Evolutionary conservation across 2,113 vertebrate genomes (phyloP), one percentile per base, ranked within the genome.

Genomic region (Cygnus atratus): DNA sequence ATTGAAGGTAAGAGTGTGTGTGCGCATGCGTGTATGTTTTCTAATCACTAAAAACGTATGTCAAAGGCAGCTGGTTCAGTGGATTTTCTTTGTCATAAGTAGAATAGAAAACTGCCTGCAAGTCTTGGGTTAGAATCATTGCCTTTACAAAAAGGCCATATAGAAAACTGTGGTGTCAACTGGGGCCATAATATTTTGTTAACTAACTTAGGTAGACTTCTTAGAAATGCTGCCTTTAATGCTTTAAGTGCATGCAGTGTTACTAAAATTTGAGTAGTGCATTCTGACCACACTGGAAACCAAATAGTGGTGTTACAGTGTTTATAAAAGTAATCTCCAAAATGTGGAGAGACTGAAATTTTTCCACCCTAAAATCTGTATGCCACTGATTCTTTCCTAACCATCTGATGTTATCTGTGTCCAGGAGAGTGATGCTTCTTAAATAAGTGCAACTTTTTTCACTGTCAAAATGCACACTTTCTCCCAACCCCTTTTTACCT

Each of bases 1-100:
- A 97, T 98, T 91, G 99, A 99, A 97, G 99, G 98, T 97, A 98
- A 98, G 73, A 8, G 24, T 1, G 6, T 22, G 8, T 0, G 5
- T 8, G 1, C 11, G 22, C 9, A 5, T 9, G 13, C 6, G 8
- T 21, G 35, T 22, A 22, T 54, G 44, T 39, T 59, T 8, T 62
- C 28, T 46, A 6, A 63, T 52, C 8, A 8, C 28, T 68, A 29
- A 44, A 46, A 62, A 22, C 25, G 39, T 55, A 25, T 18, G 25
- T 61, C 58, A 55, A 67, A 77, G 71, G 29, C 25, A 65, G 28
- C 18, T 55, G 46, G 6, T 29, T 61, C 1, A 0, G 20, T 85
- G 46, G 29, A 11, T 52, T 62, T 77, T 73, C 33, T 63, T 58
- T 62, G 44, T 22, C 13, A 24, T 63, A 58, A 59, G 28, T 43